A percentile compares a stretch with the other conserved stretches of the same genome.
Conservation (phyloP, 2,888 invertebrate species). For the Sisyra terminalis region DNA sequence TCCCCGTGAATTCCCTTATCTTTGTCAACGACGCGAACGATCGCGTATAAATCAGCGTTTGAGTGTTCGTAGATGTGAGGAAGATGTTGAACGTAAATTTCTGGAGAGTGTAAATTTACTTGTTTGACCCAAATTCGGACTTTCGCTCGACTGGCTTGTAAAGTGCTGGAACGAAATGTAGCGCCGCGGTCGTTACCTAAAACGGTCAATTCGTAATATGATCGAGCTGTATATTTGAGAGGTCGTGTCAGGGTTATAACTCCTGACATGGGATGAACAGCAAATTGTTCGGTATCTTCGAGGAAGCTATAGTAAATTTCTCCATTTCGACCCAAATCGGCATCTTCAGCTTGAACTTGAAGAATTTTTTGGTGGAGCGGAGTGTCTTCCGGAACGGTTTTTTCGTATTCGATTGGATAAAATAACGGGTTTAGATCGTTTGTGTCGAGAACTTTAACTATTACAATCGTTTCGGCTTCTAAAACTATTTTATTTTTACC, state of each 20-base stretch:
- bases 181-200: constrained; percentile 74
- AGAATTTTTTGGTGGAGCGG: constrained; percentile 68
- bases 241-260: constrained; percentile 68
- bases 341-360: constrained; percentile 70
- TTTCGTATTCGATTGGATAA: constrained; percentile 75
- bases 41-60: constrained; percentile 74
- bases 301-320: constrained; percentile 92
- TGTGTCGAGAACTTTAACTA: constrained; percentile 60
- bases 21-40: constrained; percentile 66
- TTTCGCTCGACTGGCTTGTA: constrained; percentile 49
- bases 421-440: constrained; percentile 91
- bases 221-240: constrained; percentile 50
- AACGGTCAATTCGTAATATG: constrained; percentile 59
- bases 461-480: constrained; percentile 55
- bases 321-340: constrained; percentile 89
- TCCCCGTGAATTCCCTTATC: constrained; percentile 76
- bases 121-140: constrained; percentile 61
- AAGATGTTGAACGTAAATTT: constrained; percentile 62
- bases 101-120: constrained; percentile 77
- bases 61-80: constrained; percentile 69
- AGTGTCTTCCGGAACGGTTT: constrained; percentile 75
- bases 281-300: constrained; percentile 68
- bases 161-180: constrained; percentile 32
- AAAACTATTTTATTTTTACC: constrained; percentile 38
- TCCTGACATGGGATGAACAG: constrained; percentile 86